These are phyloP conservation scores for Eupeodes luniger DNA, from an alignment of 2,888 invertebrate genomes.

Conservation along the genomic window DNA sequence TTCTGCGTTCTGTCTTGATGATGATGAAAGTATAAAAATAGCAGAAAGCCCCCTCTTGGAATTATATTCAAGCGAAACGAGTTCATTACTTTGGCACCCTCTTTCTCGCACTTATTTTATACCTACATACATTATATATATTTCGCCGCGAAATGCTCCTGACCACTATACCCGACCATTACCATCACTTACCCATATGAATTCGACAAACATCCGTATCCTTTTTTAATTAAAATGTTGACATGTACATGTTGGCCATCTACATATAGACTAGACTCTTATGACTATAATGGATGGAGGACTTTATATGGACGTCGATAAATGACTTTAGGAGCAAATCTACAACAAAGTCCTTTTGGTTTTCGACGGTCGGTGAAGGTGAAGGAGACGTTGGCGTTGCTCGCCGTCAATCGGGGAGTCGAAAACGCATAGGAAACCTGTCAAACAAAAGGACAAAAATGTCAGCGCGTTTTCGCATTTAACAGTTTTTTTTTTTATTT, in stretches of 20 bases:
- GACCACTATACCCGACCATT: constrained; percentile 13
- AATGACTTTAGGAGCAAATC: constrained; percentile 73
- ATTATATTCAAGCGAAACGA: constrained; percentile 70
- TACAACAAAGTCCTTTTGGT: constrained; percentile 25
- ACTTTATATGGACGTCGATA: constrained; percentile 62
- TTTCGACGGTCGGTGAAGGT: too few relatives aligned
- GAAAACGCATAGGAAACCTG: constrained; percentile 63
- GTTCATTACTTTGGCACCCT: constrained; percentile 76
- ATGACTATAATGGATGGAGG: not conserved
- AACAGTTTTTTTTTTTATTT: constrained; percentile 20
- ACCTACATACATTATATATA: not conserved
- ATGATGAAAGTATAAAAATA: constrained; percentile 17
- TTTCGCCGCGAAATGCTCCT: constrained; percentile 54
- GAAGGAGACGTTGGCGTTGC: too few relatives aligned
- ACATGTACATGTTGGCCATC: constrained; percentile 80
- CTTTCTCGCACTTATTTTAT: constrained; percentile 34
- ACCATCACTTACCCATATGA: constrained; percentile 49
- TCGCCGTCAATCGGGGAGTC: constrained; percentile 1
- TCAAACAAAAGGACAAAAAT: constrained; percentile 76
- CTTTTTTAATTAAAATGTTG: constrained; percentile 85
- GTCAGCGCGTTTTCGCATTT: constrained; percentile 58
- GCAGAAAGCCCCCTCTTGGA: constrained; percentile 17
- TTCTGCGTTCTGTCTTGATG: not conserved
- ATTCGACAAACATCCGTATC: constrained; percentile 80
- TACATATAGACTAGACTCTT: not conserved